phyloP scores from a whole-genome alignment of 2,113 vertebrate genomes.

The Pagrus major region DNA sequence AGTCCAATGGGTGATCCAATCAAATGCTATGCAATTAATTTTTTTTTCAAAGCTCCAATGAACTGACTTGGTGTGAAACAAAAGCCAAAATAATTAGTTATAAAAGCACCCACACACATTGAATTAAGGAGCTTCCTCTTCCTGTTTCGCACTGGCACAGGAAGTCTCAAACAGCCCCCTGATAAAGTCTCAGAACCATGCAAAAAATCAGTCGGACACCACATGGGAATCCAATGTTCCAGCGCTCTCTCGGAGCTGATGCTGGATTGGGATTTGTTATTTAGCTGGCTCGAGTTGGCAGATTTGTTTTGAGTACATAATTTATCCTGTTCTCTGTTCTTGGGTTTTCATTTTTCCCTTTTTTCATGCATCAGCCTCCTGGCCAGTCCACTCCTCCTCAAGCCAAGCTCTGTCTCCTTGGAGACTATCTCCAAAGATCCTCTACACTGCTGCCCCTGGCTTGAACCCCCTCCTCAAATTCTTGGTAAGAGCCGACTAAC shows the following conservation, averaged over 20 bases:
- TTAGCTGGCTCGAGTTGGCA: conserved; percentile 51
- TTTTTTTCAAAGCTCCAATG: conserved; percentile 35
- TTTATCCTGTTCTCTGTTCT: conserved; percentile 61
- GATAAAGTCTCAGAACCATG: conserved; percentile 68
- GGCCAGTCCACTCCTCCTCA: conserved; percentile 73
- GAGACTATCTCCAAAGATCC: conserved; percentile 70
- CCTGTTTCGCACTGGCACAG: conserved; percentile 57
- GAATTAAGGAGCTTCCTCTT: conserved; percentile 67
- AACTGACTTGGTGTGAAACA: conserved; percentile 77
- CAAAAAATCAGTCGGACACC: conserved; percentile 57
- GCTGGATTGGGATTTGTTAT: conserved; percentile 58
- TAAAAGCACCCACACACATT: conserved; percentile 72
- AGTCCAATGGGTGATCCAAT: conserved; percentile 59
- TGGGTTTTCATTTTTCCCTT: conserved; percentile 34
- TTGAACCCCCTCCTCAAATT: conserved; percentile 49
- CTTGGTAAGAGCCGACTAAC: conserved; percentile 57
- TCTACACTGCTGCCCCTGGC: conserved; percentile 58
- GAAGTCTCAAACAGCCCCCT: conserved; percentile 55
- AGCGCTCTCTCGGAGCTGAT: conserved; percentile 40
- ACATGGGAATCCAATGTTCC: conserved; percentile 63
- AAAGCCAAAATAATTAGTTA: conserved; percentile 75
- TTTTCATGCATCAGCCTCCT: conserved; percentile 65
- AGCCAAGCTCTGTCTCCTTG: conserved; percentile 73
- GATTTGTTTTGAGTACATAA: conserved; percentile 66
- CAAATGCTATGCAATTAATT: conserved; percentile 37